A percentile compares a stretch with the other conserved stretches of the same genome.
phyloP scores from a whole-genome alignment of 2,113 vertebrate genomes.

The Morone saxatilis region DNA sequence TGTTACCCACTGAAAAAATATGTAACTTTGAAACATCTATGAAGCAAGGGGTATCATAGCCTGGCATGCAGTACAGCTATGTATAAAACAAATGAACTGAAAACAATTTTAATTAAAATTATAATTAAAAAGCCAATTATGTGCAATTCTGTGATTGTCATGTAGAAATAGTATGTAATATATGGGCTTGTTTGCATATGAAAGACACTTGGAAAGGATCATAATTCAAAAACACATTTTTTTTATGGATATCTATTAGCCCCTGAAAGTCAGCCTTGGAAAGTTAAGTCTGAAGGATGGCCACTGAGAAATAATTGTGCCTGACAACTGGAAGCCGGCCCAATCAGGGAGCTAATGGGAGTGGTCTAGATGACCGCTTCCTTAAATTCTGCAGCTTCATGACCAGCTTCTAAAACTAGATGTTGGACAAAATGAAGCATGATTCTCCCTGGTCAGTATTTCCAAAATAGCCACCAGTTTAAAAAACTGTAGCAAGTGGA shows the following conservation, averaged over 20 bases:
- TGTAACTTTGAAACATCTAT: conserved; percentile 21
- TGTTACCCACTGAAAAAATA: conserved; percentile 17
- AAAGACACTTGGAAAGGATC: conserved; percentile 6
- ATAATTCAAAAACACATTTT: not conserved
- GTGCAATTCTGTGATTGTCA: conserved; percentile 21
- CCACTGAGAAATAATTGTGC: conserved; percentile 29
- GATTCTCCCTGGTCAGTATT: not conserved
- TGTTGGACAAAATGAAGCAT: conserved; percentile 2
- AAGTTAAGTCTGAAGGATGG: conserved; percentile 13
- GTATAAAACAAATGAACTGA: conserved; percentile 29
- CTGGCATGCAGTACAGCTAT: conserved; percentile 16
- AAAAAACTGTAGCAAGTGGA: not conserved
- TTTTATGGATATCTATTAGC: not conserved
- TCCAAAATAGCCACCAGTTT: not conserved
- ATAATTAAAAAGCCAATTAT: conserved; percentile 25
- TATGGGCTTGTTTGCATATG: conserved; percentile 29
- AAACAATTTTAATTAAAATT: conserved; percentile 43
- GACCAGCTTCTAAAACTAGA: conserved; percentile 19
- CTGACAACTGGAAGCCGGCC: conserved; percentile 14
- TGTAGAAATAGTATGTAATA: conserved; percentile 15
- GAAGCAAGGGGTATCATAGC: conserved; percentile 2
- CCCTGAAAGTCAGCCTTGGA: conserved; percentile 11
- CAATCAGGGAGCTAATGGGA: conserved; percentile 33
- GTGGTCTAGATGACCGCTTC: conserved; percentile 9
- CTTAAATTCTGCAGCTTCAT: not conserved